Percentiles rank a stretch among this genome's conserved stretches.
Evolutionary conservation across 2,113 vertebrate species (phyloP).

Genomic region (Megaceryle torquata): DNA sequence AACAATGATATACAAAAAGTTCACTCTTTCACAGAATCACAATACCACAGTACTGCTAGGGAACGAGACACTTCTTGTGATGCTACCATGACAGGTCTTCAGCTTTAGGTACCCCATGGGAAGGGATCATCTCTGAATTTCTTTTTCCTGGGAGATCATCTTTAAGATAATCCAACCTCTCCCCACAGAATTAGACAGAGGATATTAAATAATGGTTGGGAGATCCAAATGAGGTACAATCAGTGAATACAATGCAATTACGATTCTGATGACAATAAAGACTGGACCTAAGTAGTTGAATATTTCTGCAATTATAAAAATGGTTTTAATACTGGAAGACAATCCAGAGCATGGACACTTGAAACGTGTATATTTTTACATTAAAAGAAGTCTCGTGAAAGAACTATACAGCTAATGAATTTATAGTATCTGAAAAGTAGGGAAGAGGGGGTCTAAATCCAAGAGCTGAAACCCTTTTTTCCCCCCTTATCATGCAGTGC

Average conservation of each 20-base stretch:
- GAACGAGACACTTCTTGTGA: background rate
- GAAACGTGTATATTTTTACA: background rate
- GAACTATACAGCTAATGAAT: background rate
- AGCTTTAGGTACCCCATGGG: background rate
- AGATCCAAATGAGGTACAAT: background rate
- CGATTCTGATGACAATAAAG: background rate
- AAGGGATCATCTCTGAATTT: background rate
- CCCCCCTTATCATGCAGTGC: background rate
- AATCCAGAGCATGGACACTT: background rate
- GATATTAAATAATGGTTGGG: background rate
- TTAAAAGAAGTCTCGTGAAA: background rate
- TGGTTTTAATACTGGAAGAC: background rate
- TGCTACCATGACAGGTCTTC: fast-evolving
- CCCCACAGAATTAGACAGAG: background rate
- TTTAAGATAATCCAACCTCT: background rate
- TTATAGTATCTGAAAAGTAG: background rate
- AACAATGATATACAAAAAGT: background rate
- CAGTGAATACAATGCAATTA: background rate
- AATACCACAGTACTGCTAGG: background rate
- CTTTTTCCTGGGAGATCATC: background rate
- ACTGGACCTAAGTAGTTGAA: background rate
- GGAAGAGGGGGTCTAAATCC: background rate
- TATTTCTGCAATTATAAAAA: background rate
- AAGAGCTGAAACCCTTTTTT: background rate
- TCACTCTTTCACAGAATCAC: background rate